Evolutionary conservation across 2,113 vertebrate genomes (phyloP).

Genomic region (Scortum barcoo): DNA sequence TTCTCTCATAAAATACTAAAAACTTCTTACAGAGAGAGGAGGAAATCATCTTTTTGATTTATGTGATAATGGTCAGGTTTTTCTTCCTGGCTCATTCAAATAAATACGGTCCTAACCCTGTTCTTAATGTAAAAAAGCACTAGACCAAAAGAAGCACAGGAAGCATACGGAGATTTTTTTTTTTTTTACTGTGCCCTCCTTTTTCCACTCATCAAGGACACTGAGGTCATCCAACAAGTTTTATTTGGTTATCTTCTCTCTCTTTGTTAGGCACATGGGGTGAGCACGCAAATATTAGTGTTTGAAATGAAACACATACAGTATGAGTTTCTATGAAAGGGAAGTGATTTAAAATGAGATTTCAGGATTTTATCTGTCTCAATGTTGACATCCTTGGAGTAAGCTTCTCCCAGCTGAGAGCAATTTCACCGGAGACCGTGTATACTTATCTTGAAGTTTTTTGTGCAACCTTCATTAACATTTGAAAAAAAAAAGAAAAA

Average conservation of each 20-base stretch:
- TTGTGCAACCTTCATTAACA: conserved; percentile 57
- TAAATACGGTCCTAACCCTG: neutral
- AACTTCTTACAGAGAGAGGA: neutral
- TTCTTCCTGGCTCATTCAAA: neutral
- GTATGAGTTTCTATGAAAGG: conserved; percentile 35
- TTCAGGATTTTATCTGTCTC: conserved; percentile 43
- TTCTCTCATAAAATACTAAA: neutral
- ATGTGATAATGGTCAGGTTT: neutral
- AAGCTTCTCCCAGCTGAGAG: conserved; percentile 54
- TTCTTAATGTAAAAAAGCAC: neutral
- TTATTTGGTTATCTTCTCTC: conserved; percentile 25
- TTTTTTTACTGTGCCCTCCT: conserved; percentile 3
- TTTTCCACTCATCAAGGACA: conserved; percentile 47
- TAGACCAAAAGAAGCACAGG: neutral
- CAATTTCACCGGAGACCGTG: conserved; percentile 48
- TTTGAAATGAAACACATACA: conserved; percentile 47
- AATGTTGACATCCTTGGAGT: conserved; percentile 51
- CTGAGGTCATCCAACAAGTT: conserved; percentile 46
- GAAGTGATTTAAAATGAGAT: conserved; percentile 50
- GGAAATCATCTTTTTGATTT: neutral
- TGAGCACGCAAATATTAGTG: conserved; percentile 62
- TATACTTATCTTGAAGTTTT: conserved; percentile 43
- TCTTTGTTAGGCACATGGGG: conserved; percentile 17
- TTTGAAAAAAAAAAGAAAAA: conserved; percentile 24
- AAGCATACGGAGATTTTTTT: neutral